Evolutionary conservation across 1,140 invertebrate species (phyloP), one percentile per base, ranked within the genome.

Genomic region (Mylabris phalerata): DNA sequence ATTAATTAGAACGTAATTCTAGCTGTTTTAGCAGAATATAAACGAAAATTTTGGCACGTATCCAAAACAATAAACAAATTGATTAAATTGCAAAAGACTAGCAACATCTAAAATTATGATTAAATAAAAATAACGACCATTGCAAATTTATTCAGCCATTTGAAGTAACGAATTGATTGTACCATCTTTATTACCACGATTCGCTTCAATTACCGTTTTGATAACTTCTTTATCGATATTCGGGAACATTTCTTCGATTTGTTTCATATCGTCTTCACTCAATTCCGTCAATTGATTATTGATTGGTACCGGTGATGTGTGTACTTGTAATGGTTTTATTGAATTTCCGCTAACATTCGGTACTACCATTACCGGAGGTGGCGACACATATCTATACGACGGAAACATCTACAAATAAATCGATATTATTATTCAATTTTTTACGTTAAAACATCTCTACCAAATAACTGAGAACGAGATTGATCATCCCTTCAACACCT

Each of bases 211-310:
- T 13, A 98, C 88, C 1, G 91, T 92, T 73, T 88, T 89, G 39
- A 98, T 87, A 1, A 95, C 92, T 69, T 95, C 92, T 64, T 85
- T 86, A 65, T 98, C 94, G 71, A 97, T 84, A 71, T 88, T 90
- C 13, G 95, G 94, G 77, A 98, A 98, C 94, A 98, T 97, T 77
- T 96, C 93, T 68, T 89, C 83, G 57, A 98, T 84, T 87, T 89
- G 87, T 78, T 88, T 87, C 11, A 92, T 76, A 71, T 93, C 89
- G 50, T 84, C 81, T 65, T 88, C 84, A 48, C 83, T 85, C 60
- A 82, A 73, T 38, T 69, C 59, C 24, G 75, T 75, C 49, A 75
- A 69, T 57, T 63, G 65, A 48, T 59, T 65, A 43, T 62, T 54
- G 54, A 61, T 50, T 42, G 65, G 51, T 50, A 67, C 62, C 25